Base-by-base conservation (phyloP, 92 coral and sea anemone genomes). In the Porites lobata region DNA sequence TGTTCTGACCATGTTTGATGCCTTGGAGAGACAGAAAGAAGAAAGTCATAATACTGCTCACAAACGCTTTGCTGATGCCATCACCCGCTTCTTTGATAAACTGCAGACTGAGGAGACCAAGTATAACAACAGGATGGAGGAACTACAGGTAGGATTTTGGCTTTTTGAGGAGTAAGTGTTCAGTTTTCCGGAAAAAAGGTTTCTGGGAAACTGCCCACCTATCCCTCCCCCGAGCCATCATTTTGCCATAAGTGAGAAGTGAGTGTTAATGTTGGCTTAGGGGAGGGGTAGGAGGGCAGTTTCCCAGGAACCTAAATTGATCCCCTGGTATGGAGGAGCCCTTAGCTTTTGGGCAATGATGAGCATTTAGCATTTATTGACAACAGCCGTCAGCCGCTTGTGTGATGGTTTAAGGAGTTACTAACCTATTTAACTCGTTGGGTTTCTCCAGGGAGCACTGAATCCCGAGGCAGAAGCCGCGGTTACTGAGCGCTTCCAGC, bases 391-490 rank as follows among this genome's bases (percentile, higher is more conserved):
- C 47, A 38, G 7, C 47, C 47, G 47, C 47, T 38, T 38, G 7
- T 38, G 47, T 38, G 47, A 38, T 38, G 47, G 7, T 38, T 38
- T 38, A 38, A 3, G 47, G 47, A 38, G 47, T 38, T 15, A 21
- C 50, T 3, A 69, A 24, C 74, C 8, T 8, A 5, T 69, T 69
- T 69, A 72, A 14, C 8, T 13, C 18, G 8, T 9, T 43, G 9
- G 19, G 8, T 50, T 29, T 59, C 56, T 17, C 18, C 57, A 96
- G 98, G 99, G 98, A 15, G 99, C 99, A 52, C 71, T 97, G 67
- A 97, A 97, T 88, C 98, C 99, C 20, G 99, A 97, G 57, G 99
- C 99, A 12, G 99, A 97, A 59, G 95, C 92, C 24, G 94, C 98
- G 17, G 99, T 97, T 11, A 94, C 99, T 76, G 99, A 97, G 63